A percentile compares a stretch with the other conserved stretches of the same genome.
phyloP scores from a whole-genome alignment of 2,113 vertebrate genomes.

The Phainopepla nitens region DNA sequence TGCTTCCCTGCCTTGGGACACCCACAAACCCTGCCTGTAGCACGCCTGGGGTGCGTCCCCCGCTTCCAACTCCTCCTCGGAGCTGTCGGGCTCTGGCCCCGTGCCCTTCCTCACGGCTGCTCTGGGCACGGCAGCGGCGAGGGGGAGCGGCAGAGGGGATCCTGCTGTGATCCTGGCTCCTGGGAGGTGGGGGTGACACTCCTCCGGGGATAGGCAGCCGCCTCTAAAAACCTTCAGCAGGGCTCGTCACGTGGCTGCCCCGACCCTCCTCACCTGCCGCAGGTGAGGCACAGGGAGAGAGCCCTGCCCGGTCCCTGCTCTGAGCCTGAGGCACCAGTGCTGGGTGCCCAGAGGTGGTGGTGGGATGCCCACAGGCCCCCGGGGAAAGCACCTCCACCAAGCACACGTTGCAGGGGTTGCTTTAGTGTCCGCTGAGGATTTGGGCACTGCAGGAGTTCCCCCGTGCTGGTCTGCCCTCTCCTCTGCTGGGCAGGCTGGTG shows the following conservation, averaged over 20 bases:
- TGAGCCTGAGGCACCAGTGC: accelerated
- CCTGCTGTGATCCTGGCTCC: background rate
- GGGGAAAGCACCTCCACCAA: background rate
- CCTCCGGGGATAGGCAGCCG: background rate
- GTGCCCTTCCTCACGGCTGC: background rate
- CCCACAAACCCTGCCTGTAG: background rate
- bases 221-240: constrained; percentile 25
- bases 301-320: background rate
- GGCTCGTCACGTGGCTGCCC: constrained; percentile 63
- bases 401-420: accelerated
- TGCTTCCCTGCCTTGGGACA: constrained; percentile 49
- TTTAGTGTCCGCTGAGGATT: background rate
- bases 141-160: background rate
- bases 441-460: background rate
- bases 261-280: constrained; percentile 68
- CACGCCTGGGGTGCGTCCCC: background rate
- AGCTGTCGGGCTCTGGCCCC: constrained; percentile 61
- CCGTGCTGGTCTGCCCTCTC: background rate
- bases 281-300: constrained; percentile 33
- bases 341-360: background rate
- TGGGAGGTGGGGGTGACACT: constrained; percentile 15
- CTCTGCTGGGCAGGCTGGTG: background rate
- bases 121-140: background rate
- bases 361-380: background rate
- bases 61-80: constrained; percentile 72